Conservation (phyloP, 2,888 invertebrate species). For the Elmis aenea region DNA sequence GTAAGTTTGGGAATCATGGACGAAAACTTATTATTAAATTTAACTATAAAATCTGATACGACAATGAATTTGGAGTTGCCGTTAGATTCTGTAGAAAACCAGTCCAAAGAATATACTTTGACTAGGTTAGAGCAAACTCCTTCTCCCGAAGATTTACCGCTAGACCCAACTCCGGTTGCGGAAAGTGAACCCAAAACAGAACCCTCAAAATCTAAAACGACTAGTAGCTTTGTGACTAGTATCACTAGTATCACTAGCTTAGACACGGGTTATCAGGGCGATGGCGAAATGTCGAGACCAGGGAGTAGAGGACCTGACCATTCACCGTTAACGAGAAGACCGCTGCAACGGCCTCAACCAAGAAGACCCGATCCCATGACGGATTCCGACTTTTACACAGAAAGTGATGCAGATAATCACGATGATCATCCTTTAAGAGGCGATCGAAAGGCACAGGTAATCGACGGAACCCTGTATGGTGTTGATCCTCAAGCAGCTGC, state of each 20-base stretch:
- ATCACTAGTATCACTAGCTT: conserved; percentile 88
- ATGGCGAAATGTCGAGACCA: conserved; percentile 84
- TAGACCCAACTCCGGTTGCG: conserved; percentile 67
- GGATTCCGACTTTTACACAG: conserved; percentile 86
- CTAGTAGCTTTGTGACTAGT: conserved; percentile 76
- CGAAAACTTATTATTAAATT: conserved; percentile 53
- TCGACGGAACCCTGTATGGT: conserved; percentile 85
- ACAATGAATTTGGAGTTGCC: conserved; percentile 54
- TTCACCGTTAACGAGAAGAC: conserved; percentile 55
- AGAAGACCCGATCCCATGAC: conserved; percentile 81
- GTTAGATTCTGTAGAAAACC: conserved; percentile 44
- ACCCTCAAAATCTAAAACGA: conserved; percentile 55
- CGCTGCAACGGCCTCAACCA: conserved; percentile 50
- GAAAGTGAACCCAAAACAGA: conserved; percentile 46
- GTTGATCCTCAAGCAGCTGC: conserved; percentile 52
- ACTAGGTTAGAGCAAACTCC: conserved; percentile 71
- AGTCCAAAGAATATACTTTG: conserved; percentile 44
- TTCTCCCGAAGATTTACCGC: conserved; percentile 77
- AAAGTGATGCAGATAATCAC: conserved; percentile 83
- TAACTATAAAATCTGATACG: conserved; percentile 56
- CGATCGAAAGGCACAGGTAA: conserved; percentile 75
- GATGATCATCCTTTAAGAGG: conserved; percentile 64
- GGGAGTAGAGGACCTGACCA: conserved; percentile 78
- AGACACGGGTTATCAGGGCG: conserved; percentile 92
- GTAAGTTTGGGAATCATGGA: conserved; percentile 48